These are phyloP conservation scores for Ferrisia virgata DNA, from an alignment of 2,888 invertebrate species.

Conservation along the genomic window DNA sequence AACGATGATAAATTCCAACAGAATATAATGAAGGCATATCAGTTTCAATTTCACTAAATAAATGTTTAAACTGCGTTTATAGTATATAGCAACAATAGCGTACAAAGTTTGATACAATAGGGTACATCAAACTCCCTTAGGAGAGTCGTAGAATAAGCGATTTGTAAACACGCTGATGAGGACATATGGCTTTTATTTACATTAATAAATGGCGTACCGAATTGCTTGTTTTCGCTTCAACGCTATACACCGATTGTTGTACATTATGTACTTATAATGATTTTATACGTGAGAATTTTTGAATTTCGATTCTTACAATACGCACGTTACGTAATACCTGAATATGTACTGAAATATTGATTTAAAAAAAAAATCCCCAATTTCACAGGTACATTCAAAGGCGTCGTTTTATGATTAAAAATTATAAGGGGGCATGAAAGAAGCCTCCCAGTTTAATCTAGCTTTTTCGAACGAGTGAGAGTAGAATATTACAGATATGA, in stretches of 20 bases:
- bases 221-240: not conserved
- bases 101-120: constrained; percentile 18
- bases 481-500: no score
- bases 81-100: not conserved
- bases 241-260: not conserved
- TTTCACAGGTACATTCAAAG: no score
- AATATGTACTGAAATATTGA: no score
- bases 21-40: constrained; percentile 15
- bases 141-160: not conserved
- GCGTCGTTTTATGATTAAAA: no score
- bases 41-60: constrained; percentile 26
- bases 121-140: constrained; percentile 11
- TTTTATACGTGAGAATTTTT: not conserved
- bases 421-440: no score
- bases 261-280: not conserved
- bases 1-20: not conserved
- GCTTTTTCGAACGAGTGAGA: no score
- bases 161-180: constrained; percentile 26
- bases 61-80: constrained; percentile 28
- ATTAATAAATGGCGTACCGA: constrained; percentile 32
- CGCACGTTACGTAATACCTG: no score
- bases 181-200: constrained; percentile 34
- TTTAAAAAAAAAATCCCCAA: no score
- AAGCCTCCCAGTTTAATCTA: no score
- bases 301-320: no score